A percentile compares a stretch with the other conserved stretches of the same genome.
phyloP scores from a whole-genome alignment of 2,797 vertebrate genomes.

The Poecilia gillii region DNA sequence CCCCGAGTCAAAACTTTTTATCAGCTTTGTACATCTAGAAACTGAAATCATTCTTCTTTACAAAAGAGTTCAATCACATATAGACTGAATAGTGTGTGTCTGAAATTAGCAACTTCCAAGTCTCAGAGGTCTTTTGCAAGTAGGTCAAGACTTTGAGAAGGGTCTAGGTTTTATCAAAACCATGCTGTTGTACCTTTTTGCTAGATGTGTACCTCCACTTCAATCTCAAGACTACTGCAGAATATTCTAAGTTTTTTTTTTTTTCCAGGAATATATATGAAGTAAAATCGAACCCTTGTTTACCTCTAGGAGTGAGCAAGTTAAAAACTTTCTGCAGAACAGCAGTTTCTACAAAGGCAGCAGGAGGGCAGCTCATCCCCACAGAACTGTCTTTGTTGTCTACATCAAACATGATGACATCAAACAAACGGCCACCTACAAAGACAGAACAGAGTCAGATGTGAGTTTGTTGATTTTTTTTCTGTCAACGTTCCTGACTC shows the following conservation, averaged over 20 bases:
- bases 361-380: constrained; percentile 96
- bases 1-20: neutral
- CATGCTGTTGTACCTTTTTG: neutral
- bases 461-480: neutral
- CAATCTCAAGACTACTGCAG: neutral
- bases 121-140: neutral
- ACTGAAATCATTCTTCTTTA: neutral
- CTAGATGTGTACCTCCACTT: neutral
- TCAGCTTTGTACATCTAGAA: neutral
- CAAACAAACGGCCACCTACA: constrained; percentile 81
- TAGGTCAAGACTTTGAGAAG: neutral
- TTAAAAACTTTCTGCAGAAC: constrained; percentile 87
- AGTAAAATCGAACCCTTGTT: neutral
- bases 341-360: constrained; percentile 87
- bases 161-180: neutral
- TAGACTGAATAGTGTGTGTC: neutral
- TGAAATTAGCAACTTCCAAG: neutral
- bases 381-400: constrained; percentile 92
- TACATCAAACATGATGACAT: constrained; percentile 93
- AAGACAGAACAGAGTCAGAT: constrained; percentile 8
- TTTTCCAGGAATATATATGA: neutral
- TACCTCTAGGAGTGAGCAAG: constrained; percentile 89
- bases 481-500: neutral
- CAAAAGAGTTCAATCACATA: neutral
- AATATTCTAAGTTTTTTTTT: neutral